Conservation (phyloP, 1,140 invertebrate genomes). For the Linepithema humile region DNA sequence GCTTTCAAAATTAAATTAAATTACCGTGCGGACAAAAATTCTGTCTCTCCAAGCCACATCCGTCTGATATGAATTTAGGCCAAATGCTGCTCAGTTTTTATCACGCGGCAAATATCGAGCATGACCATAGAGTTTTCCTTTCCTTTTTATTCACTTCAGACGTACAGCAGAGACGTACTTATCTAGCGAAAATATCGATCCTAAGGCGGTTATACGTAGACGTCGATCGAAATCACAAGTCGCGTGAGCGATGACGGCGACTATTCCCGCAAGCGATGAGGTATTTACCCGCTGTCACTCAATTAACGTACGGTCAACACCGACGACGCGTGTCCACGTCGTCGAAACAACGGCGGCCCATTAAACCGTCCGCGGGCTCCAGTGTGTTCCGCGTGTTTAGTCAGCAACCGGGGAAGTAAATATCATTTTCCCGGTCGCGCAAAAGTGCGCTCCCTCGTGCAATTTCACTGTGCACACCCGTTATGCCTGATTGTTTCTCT, state of each 20-base stretch:
- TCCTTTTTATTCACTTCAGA: too few relatives aligned
- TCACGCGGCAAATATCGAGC: too few relatives aligned
- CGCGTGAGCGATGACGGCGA: constrained; percentile 49
- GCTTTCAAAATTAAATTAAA: too few relatives aligned
- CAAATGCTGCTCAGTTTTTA: too few relatives aligned
- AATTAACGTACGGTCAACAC: constrained; percentile 80
- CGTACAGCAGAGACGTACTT: too few relatives aligned
- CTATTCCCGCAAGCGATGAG: constrained; percentile 68
- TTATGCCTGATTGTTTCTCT: not conserved
- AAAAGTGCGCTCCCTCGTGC: constrained; percentile 48
- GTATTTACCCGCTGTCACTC: constrained; percentile 79
- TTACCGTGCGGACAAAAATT: too few relatives aligned
- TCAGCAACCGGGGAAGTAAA: constrained; percentile 73
- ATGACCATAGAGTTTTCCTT: too few relatives aligned
- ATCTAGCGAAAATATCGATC: too few relatives aligned
- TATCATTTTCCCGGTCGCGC: constrained; percentile 67
- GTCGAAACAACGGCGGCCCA: constrained; percentile 77
- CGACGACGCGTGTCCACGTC: constrained; percentile 64
- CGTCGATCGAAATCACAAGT: constrained; percentile 59
- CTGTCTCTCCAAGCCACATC: too few relatives aligned
- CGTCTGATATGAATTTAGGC: too few relatives aligned
- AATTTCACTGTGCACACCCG: constrained; percentile 16
- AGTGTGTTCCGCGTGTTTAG: constrained; percentile 71
- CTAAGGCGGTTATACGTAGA: too few relatives aligned
- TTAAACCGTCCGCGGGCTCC: constrained; percentile 74